These are phyloP conservation scores for Lipophrys pholis DNA, from an alignment of 2,113 vertebrate species.

Conservation along the genomic window DNA sequence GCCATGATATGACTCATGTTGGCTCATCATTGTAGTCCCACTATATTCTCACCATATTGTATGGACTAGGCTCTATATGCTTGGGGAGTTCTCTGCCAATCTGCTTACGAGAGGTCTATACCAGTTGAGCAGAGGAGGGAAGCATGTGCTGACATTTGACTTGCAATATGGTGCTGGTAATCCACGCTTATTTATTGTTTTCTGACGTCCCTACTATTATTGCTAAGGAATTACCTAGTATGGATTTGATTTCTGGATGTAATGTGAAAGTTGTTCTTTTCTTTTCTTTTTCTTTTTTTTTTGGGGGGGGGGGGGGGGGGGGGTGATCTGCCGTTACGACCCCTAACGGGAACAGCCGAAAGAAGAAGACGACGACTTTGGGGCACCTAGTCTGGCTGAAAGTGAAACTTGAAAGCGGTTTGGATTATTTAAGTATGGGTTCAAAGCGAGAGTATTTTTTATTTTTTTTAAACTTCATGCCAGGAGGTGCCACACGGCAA, in stretches of 20 bases:
- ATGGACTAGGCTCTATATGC: conserved; percentile 42
- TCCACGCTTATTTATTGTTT: conserved; percentile 48
- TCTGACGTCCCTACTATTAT: not conserved
- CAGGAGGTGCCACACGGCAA: conserved; percentile 38
- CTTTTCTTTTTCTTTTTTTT: too few species aligned
- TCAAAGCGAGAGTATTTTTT: conserved; percentile 40
- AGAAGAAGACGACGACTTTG: not conserved
- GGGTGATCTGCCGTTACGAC: not conserved
- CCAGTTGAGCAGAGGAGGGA: conserved; percentile 38
- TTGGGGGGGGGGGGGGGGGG: too few species aligned
- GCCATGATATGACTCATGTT: conserved; percentile 27
- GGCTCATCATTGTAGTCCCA: conserved; percentile 51
- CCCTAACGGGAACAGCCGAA: too few species aligned
- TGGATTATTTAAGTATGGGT: conserved; percentile 30
- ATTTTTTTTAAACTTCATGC: conserved; percentile 5
- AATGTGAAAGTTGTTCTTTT: not conserved
- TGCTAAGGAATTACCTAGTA: conserved; percentile 22
- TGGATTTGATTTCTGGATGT: conserved; percentile 16
- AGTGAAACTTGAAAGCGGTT: conserved; percentile 25
- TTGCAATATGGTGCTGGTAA: conserved; percentile 58
- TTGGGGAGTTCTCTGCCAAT: conserved; percentile 61
- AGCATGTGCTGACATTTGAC: conserved; percentile 63
- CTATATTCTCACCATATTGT: conserved; percentile 59
- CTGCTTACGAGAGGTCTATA: conserved; percentile 55
- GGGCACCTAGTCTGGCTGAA: not conserved